Percentiles rank a stretch among this genome's conserved stretches.
Conservation (phyloP, 1,140 invertebrate genomes). For the Panonychus citri region DNA sequence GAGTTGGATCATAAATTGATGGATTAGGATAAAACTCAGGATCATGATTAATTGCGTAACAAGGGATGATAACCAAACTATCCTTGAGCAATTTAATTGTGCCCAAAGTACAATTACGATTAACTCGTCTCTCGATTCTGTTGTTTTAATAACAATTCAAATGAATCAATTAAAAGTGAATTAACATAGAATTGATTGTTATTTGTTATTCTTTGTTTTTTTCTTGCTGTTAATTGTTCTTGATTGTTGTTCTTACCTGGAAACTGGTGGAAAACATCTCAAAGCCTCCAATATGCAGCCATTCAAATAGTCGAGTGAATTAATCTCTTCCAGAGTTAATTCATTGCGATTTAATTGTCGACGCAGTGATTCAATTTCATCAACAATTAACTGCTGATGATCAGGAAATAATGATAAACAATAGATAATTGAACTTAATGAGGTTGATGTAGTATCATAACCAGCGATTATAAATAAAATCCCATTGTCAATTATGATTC, state of each 20-base stretch:
- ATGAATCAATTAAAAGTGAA: background rate
- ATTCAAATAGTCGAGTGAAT: constrained; percentile 13
- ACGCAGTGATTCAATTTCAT: constrained; percentile 12
- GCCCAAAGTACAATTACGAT: background rate
- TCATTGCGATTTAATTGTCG: constrained; percentile 12
- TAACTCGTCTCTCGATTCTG: background rate
- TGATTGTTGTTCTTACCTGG: background rate
- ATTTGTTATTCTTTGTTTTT: no score
- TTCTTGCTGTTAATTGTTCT: background rate
- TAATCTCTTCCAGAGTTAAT: constrained; percentile 12
- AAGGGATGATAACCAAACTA: constrained; percentile 32
- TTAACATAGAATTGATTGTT: background rate
- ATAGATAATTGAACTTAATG: constrained; percentile 13
- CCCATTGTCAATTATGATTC: constrained; percentile 20
- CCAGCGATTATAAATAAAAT: constrained; percentile 17
- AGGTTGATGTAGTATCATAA: constrained; percentile 14
- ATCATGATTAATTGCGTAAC: constrained; percentile 37
- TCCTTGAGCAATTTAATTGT: constrained; percentile 23
- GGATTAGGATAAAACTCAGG: constrained; percentile 34
- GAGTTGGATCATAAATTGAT: constrained; percentile 41
- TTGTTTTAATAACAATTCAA: background rate
- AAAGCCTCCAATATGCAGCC: constrained; percentile 15
- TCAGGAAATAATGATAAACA: constrained; percentile 13
- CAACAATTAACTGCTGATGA: constrained; percentile 12
- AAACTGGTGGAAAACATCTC: constrained; percentile 1